Evolutionary conservation across 1,140 invertebrate genomes (phyloP).

Genomic region (Aphelenchoides avenae): DNA sequence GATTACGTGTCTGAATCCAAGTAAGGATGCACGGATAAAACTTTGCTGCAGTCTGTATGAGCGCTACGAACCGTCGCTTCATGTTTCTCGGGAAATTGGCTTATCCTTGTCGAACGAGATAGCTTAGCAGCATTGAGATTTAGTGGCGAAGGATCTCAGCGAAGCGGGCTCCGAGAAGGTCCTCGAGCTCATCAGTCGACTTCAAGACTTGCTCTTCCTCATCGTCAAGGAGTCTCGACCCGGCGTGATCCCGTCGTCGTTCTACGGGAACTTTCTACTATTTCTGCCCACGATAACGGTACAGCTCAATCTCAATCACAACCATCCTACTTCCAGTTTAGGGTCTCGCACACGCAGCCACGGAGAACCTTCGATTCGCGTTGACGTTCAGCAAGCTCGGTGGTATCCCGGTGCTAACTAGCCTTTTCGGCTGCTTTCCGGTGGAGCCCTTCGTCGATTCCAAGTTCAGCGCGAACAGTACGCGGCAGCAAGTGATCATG

Average conservation of each 20-base stretch:
- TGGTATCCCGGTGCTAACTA: slow-evolving; percentile 49
- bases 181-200: slow-evolving; percentile 37
- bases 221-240: slow-evolving; percentile 48
- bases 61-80: too few relatives aligned
- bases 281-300: slow-evolving; percentile 41
- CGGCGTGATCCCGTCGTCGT: slow-evolving; percentile 7
- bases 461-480: too few relatives aligned
- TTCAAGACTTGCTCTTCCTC: slow-evolving; percentile 49
- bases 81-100: too few relatives aligned
- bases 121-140: too few relatives aligned
- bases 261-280: slow-evolving; percentile 43
- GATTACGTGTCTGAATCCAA: too few relatives aligned
- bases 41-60: too few relatives aligned
- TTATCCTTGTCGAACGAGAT: too few relatives aligned
- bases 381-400: slow-evolving; percentile 52
- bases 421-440: slow-evolving; percentile 57
- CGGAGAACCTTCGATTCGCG: slow-evolving; percentile 56
- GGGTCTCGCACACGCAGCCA: slow-evolving; percentile 54
- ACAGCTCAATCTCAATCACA: too few relatives aligned
- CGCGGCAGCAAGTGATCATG: too few relatives aligned
- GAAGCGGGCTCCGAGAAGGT: slow-evolving; percentile 39
- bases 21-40: too few relatives aligned
- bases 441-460: slow-evolving; percentile 53
- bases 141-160: slow-evolving; percentile 50
- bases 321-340: too few relatives aligned